Conservation (phyloP, 2,888 invertebrate genomes). For the Leistus spinibarbis region DNA sequence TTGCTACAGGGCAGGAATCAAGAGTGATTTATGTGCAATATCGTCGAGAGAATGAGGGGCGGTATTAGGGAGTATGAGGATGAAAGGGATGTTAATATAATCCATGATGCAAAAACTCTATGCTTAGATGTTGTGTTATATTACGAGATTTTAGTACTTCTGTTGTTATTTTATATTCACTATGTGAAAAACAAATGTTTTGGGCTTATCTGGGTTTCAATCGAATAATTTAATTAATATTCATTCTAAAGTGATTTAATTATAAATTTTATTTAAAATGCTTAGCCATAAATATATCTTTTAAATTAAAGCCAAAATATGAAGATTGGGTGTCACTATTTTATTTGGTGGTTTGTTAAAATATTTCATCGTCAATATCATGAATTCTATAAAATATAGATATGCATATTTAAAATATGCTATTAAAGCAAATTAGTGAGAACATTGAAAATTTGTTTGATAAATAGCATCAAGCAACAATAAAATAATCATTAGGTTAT, state of each 20-base stretch:
- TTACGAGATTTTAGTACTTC: background rate
- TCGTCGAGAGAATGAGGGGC: background rate
- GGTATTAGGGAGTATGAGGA: background rate
- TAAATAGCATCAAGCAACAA: background rate
- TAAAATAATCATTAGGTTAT: conserved; percentile 9
- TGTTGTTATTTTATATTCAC: background rate
- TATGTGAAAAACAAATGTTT: background rate
- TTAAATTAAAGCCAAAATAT: no score
- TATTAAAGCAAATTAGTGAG: no score
- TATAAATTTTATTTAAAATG: no score
- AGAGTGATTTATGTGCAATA: background rate
- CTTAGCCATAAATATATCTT: no score
- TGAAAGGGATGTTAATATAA: background rate
- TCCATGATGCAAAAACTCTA: background rate
- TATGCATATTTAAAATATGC: no score
- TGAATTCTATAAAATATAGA: no score
- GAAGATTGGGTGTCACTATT: no score
- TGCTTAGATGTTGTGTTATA: background rate
- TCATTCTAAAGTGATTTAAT: no score
- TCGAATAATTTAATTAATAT: no score
- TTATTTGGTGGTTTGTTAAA: no score
- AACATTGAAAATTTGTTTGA: background rate
- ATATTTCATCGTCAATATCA: no score
- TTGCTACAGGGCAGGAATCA: background rate
- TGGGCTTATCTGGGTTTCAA: no score